Evolutionary conservation across 2,113 vertebrate species (phyloP).

Genomic region (Rhegmatorhina hoffmannsi): DNA sequence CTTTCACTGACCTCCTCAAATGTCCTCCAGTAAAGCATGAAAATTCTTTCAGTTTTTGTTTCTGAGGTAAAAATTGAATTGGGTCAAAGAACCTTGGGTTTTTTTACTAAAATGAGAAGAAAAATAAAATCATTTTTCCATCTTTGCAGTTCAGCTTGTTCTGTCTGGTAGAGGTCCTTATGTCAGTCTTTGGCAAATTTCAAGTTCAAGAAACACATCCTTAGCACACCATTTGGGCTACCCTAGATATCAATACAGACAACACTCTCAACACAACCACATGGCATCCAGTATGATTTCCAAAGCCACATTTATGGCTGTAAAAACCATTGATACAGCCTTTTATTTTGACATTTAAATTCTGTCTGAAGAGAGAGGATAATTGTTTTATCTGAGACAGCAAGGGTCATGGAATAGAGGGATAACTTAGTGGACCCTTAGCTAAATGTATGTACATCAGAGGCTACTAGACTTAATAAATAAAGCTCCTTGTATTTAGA

Average conservation of each 20-base stretch:
- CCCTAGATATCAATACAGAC: background rate
- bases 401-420: background rate
- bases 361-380: background rate
- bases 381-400: background rate
- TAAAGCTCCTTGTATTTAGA: background rate
- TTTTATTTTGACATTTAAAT: conserved; percentile 14
- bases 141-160: background rate
- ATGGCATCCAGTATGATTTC: background rate
- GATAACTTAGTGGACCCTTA: background rate
- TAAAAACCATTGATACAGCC: background rate
- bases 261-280: background rate
- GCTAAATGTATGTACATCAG: background rate
- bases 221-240: background rate
- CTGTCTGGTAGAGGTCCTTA: background rate
- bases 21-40: background rate
- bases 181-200: background rate
- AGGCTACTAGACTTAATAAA: background rate
- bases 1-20: background rate
- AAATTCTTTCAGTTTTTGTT: background rate
- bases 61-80: background rate
- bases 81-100: background rate
- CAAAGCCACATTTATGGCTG: background rate
- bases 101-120: background rate
- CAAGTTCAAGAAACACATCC: background rate
- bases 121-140: background rate